Conservation (phyloP, 2,888 invertebrate species). For the Agrilus cyanescens region DNA sequence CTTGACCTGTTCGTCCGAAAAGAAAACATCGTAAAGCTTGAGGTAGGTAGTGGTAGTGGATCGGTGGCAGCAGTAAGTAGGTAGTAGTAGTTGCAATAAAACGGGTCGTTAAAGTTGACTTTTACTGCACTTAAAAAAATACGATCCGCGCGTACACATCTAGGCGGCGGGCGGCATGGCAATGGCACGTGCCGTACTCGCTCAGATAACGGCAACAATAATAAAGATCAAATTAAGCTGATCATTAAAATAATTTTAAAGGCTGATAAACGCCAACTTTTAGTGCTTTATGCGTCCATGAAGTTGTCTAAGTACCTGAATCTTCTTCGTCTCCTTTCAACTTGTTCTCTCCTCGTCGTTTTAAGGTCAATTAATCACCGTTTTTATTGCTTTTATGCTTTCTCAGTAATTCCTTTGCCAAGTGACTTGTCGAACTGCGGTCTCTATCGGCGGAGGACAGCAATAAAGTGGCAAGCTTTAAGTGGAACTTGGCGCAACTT, state of each 20-base stretch:
- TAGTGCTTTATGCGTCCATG: slow-evolving; percentile 5
- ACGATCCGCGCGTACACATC: slow-evolving; percentile 25
- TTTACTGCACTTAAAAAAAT: slow-evolving; percentile 38
- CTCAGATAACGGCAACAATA: slow-evolving; percentile 32
- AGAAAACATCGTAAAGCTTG: slow-evolving; percentile 18
- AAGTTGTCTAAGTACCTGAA: no score
- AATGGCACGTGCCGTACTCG: slow-evolving; percentile 24
- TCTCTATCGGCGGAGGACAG: no score
- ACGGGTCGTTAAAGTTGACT: slow-evolving; percentile 35
- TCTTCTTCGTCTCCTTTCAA: no score
- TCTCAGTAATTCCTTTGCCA: no score
- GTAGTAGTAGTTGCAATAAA: slow-evolving; percentile 33
- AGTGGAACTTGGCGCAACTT: no score
- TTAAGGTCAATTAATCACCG: no score
- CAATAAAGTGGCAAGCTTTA: no score
- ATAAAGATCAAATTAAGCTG: slow-evolving; percentile 35
- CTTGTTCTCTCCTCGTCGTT: no score
- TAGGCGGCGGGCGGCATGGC: slow-evolving; percentile 6
- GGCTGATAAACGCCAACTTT: slow-evolving; percentile 32
- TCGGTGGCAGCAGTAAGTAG: background rate
- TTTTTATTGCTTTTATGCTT: no score
- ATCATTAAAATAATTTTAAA: slow-evolving; percentile 35
- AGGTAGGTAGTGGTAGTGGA: slow-evolving; percentile 25
- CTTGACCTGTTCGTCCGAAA: slow-evolving; percentile 11
- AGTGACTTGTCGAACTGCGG: no score